Base-by-base conservation (phyloP, 1,140 invertebrate species). In the Hycleus cichorii region DNA sequence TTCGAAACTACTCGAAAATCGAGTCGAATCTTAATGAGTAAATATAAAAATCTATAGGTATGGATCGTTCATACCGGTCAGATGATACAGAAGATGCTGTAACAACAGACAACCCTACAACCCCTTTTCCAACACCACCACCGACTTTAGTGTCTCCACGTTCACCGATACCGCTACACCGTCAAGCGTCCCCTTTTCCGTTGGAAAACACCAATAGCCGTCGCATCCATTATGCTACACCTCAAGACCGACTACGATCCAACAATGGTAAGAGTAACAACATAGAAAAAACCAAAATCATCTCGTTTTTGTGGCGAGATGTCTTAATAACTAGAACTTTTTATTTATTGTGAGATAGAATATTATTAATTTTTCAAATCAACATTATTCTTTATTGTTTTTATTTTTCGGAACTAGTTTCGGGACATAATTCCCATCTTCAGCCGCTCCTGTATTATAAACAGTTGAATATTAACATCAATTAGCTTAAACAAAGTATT, bases 141-240 rank as follows among this genome's bases (percentile, higher is more conserved):
- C 73, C 77, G 50, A 75, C 73, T 10, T 65, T 77, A 51, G 72
- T 74, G 24, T 74, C 69, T 39, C 74, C 67, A 47, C 67, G 69
- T 57, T 75, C 68, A 47, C 75, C 72, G 49, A 62, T 75, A 40
- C 81, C 82, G 59, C 72, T 80, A 64, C 78, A 79, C 67, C 73
- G 84, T 44, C 84, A 85, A 70, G 79, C 83, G 5, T 85, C 83
- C 18, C 84, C 84, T 8, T 86, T 85, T 67, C 83, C 84, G 39
- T 70, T 81, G 49, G 84, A 86, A 69, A 83, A 79, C 67, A 84
- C 81, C 49, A 85, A 84, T 68, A 73, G 80, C 39, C 74, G 82
- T 48, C 70, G 78, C 58, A 75, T 78, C 61, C 77, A 76, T 67
- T 80, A 81, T 69, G 71, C 70, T 4, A 69, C 73, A 25, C 66